A percentile compares a stretch with the other conserved stretches of the same genome.
Conservation (phyloP, 30 jellyfish, hydroid and myxozoan species). For the Hydra vulgaris region DNA sequence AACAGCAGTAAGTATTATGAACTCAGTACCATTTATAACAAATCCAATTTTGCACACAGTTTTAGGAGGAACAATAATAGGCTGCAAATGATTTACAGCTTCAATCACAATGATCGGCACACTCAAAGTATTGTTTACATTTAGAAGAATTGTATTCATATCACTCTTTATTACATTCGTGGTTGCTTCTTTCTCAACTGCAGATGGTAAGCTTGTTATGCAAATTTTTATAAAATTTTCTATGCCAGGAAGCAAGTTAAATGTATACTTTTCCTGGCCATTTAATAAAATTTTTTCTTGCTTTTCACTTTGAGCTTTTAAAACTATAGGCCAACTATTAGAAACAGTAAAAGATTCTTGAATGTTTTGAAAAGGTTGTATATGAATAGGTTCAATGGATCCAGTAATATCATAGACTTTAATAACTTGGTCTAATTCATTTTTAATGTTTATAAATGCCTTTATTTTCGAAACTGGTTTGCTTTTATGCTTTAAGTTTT, state of each 20-base stretch:
- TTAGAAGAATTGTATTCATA: conserved; percentile 36
- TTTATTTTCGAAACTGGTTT: conserved; percentile 6
- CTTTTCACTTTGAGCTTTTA: conserved; percentile 56
- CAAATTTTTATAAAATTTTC: neutral
- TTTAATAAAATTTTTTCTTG: conserved; percentile 46
- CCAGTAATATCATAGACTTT: conserved; percentile 65
- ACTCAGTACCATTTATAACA: conserved; percentile 48
- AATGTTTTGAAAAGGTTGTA: conserved; percentile 42
- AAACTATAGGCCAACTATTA: conserved; percentile 69
- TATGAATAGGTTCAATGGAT: conserved; percentile 44
- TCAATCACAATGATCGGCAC: conserved; percentile 63
- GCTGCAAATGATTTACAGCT: conserved; percentile 50
- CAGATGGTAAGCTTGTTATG: neutral
- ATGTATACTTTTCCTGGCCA: conserved; percentile 69
- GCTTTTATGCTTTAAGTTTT: conserved; percentile 18
- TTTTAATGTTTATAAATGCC: neutral
- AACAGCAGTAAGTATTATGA: conserved; percentile 53
- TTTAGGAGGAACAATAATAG: conserved; percentile 61
- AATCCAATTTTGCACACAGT: conserved; percentile 65
- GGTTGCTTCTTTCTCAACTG: neutral
- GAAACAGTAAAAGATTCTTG: conserved; percentile 31
- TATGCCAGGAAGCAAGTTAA: neutral
- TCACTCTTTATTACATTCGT: conserved; percentile 6
- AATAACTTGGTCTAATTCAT: conserved; percentile 20
- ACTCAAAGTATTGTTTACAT: conserved; percentile 54